phyloP scores from a whole-genome alignment of 2,113 vertebrate species.

The Brachypteracias leptosomus region DNA sequence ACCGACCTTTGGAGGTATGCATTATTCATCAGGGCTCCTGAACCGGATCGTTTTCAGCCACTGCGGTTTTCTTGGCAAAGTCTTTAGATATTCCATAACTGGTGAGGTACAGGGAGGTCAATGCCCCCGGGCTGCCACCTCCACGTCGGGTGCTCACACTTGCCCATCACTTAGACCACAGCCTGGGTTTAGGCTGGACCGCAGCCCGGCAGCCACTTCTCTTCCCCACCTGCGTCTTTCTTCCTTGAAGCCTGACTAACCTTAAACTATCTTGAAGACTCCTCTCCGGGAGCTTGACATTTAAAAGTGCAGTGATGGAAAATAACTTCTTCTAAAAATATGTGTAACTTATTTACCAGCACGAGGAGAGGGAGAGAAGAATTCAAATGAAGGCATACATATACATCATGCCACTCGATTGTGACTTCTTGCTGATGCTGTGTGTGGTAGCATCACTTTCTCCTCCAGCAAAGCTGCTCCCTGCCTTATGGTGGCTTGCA shows the following conservation, averaged over 20 bases:
- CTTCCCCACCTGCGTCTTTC: background rate
- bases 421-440: background rate
- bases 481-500: background rate
- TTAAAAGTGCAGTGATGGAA: slow-evolving; percentile 59
- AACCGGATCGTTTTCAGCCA: background rate
- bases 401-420: background rate
- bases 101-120: background rate
- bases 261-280: slow-evolving; percentile 41
- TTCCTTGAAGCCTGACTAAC: slow-evolving; percentile 45
- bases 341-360: slow-evolving; percentile 53
- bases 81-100: background rate
- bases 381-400: slow-evolving; percentile 28
- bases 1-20: slow-evolving; percentile 14
- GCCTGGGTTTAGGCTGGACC: background rate
- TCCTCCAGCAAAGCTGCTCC: background rate
- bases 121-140: background rate
- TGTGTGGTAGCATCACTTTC: background rate
- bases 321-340: slow-evolving; percentile 64
- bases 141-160: accelerated
- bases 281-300: slow-evolving; percentile 54
- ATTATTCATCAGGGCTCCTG: slow-evolving; percentile 16
- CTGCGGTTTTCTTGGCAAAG: background rate
- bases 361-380: background rate
- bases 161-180: background rate
- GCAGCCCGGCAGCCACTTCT: background rate